Evolutionary conservation across 92 coral and sea anemone genomes (phyloP), one percentile per base, ranked within the genome.

Genomic region (Epizoanthus fatuus): DNA sequence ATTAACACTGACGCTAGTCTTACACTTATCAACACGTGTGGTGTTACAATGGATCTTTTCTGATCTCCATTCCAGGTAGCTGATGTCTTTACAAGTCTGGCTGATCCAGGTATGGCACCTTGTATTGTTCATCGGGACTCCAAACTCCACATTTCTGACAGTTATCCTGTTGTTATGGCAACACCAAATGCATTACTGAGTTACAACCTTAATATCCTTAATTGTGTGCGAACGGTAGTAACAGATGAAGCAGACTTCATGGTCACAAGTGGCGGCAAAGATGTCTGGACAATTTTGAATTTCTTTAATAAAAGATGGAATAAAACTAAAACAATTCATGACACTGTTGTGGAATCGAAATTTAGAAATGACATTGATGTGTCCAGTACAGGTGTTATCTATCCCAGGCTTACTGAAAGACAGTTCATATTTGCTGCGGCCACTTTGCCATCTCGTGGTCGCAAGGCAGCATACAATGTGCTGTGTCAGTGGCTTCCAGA

Each of bases 391-490:
- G 35, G 9, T 49, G 13, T 12, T 64, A 84, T 0, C 25, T 29
- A 6, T 60, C 38, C 45, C 17, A 67, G 64, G 49, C 45, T 51
- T 39, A 52, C 91, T 19, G 66, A 87, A 22, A 81, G 96, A 72
- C 99, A 97, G 86, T 97, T 97, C 81, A 65, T 97, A 3, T 97
- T 97, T 88, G 98, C 89, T 3, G 99, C 99, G 22, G 99, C 99
- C 15, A 97, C 99, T 45, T 57, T 97, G 38, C 99, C 99, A 7
- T 86, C 92, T 4, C 93, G 94, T 47, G 99, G 99, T 5, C 88
- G 88, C 65, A 93, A 93, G 74, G 92, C 97, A 45, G 92, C 92
- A 29, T 90, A 85, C 19, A 89, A 87, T 63, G 95, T 93, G 67
- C 69, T 97, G 38, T 88, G 52, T 14, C 86, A 80, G 25, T 95